Evolutionary conservation across 2,888 invertebrate species (phyloP).

Genomic region (Malthinus seriepunctatus): DNA sequence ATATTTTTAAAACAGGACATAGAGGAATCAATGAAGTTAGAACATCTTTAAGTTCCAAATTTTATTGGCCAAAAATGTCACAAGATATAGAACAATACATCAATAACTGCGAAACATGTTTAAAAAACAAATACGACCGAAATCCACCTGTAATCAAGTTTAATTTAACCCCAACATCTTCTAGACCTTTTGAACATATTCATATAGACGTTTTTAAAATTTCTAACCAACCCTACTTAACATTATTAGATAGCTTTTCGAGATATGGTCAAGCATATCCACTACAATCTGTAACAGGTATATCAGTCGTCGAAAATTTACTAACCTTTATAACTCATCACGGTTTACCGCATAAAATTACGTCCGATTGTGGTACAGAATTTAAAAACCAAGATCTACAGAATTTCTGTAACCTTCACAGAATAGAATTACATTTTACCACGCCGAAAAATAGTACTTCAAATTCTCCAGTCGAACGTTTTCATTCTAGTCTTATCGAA

Average conservation of each 20-base stretch:
- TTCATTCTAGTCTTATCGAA: slow-evolving; percentile 21
- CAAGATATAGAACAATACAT: slow-evolving; percentile 17
- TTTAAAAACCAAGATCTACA: slow-evolving; percentile 17
- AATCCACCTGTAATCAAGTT: slow-evolving; percentile 18
- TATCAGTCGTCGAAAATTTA: slow-evolving; percentile 20
- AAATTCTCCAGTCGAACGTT: slow-evolving; percentile 19
- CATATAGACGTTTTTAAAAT: slow-evolving; percentile 21
- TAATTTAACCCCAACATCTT: slow-evolving; percentile 17
- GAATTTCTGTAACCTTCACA: slow-evolving; percentile 23
- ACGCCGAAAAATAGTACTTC: slow-evolving; percentile 21
- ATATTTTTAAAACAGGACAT: slow-evolving; percentile 23
- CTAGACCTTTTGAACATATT: slow-evolving; percentile 23
- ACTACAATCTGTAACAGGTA: slow-evolving; percentile 6
- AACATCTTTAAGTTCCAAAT: slow-evolving; percentile 10
- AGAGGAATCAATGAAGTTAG: slow-evolving; percentile 19
- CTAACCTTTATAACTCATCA: slow-evolving; percentile 22
- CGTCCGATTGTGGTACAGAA: slow-evolving; percentile 15
- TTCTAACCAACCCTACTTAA: slow-evolving; percentile 17
- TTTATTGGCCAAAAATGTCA: slow-evolving; percentile 20
- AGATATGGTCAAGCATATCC: slow-evolving; percentile 24
- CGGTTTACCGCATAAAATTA: slow-evolving; percentile 18
- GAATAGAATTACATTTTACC: slow-evolving; percentile 23
- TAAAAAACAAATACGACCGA: too few species aligned
- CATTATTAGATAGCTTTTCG: slow-evolving; percentile 25
- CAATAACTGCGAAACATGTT: slow-evolving; percentile 17